Percentiles rank a stretch among this genome's conserved stretches.
Evolutionary conservation across 2,797 vertebrate genomes (phyloP).

Genomic region (Chaetophractus vellerosus): DNA sequence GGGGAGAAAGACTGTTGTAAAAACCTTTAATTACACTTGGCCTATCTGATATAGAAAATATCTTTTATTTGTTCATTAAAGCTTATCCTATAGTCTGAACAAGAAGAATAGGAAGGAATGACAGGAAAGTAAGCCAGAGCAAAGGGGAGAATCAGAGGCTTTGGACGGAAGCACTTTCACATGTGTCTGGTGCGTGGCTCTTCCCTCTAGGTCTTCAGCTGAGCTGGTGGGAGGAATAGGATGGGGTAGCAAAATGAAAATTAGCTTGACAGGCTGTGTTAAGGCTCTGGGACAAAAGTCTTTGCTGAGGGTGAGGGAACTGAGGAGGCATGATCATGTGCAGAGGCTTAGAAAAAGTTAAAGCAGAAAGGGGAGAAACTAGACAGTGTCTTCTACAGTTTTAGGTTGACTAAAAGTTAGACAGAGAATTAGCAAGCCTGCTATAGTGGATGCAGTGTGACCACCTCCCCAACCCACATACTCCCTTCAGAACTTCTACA

Average conservation of each 20-base stretch:
- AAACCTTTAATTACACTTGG: neutral
- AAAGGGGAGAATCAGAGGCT: neutral
- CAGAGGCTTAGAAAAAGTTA: neutral
- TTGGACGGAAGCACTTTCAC: neutral
- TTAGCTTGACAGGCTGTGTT: neutral
- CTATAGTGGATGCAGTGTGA: neutral
- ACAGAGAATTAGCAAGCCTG: neutral
- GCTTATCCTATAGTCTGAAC: neutral
- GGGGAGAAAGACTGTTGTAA: neutral
- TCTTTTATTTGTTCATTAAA: neutral
- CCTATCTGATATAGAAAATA: neutral
- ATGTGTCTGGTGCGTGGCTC: neutral
- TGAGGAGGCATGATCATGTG: neutral
- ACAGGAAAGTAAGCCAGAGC: neutral
- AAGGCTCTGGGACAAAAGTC: neutral
- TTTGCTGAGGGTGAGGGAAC: neutral
- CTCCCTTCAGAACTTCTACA: neutral
- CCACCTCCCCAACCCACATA: neutral
- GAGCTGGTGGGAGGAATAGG: neutral
- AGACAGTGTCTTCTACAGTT: neutral
- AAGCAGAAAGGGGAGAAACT: neutral
- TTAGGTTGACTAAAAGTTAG: neutral
- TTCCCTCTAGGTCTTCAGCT: neutral
- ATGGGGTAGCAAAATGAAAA: neutral
- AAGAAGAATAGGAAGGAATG: neutral